Evolutionary conservation across 2,888 invertebrate species (phyloP), one percentile per base, ranked within the genome.

Genomic region (Aspidapion aeneum): DNA sequence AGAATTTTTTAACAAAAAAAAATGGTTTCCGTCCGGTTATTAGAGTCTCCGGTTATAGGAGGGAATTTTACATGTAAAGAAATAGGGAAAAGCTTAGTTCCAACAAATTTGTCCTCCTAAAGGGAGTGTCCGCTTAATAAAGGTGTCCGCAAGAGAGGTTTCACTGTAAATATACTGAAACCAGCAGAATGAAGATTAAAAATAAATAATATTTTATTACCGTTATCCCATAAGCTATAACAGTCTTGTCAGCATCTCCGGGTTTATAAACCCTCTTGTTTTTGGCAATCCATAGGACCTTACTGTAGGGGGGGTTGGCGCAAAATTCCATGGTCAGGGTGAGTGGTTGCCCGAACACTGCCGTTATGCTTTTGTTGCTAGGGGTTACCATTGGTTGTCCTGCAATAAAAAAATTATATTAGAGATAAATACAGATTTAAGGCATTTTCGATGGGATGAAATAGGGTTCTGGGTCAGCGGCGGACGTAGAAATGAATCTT

Each of bases 301-400:
- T 83, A 58, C 82, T 85, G 70, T 87, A 86, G 51, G 85, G 83
- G 1, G 92, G 92, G 79, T 90, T 90, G 70, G 91, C 90, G 80
- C 91, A 91, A 76, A 90, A 90, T 77, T 90, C 90, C 69, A 89
- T 88, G 51, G 86, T 84, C 52, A 91, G 79, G 68, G 87, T 86
- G 66, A 90, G 78, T 0, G 87, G 84, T 66, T 88, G 87, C 35
- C 90, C 90, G 63, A 86, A 86, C 72, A 88, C 85, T 18, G 88
- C 89, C 21, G 87, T 86, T 68, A 90, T 83, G 57, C 86, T 88
- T 74, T 87, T 85, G 76, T 86, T 86, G 65, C 83, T 81, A 1
- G 89, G 87, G 68, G 85, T 82, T 49, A 89, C 86, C 72, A 87
- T 85, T 64, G 90, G 90, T 61, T 84, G 83, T 67, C 90, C 90